phyloP scores from a whole-genome alignment of 1,140 invertebrate species.

The Drosophila navojoa region DNA sequence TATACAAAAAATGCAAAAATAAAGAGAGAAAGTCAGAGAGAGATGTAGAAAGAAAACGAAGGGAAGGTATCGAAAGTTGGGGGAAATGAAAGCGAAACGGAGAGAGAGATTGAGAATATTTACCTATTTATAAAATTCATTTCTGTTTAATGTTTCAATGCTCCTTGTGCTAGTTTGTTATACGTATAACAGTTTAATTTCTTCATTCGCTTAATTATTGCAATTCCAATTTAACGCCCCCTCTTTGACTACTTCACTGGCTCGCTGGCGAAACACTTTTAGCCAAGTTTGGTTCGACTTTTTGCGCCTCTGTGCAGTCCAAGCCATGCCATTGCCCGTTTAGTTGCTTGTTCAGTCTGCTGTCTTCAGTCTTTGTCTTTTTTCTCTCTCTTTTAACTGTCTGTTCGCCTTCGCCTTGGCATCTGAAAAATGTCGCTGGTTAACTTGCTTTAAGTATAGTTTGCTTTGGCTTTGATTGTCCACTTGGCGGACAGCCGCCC shows the following conservation, averaged over 20 bases:
- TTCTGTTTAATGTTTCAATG: too few relatives aligned
- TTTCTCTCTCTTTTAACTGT: conserved; percentile 3
- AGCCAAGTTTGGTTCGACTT: conserved; percentile 44
- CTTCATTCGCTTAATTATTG: not conserved
- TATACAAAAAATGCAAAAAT: too few relatives aligned
- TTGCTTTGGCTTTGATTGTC: conserved; percentile 76
- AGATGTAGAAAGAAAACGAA: too few relatives aligned
- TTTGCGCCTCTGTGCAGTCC: conserved; percentile 42
- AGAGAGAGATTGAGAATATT: too few relatives aligned
- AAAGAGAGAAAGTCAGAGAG: too few relatives aligned
- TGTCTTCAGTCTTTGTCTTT: conserved; percentile 27
- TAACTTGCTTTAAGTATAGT: conserved; percentile 79
- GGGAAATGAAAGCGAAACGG: too few relatives aligned
- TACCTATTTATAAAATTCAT: too few relatives aligned
- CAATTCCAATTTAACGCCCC: conserved; percentile 1
- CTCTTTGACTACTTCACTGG: conserved; percentile 21
- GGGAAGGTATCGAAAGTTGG: too few relatives aligned
- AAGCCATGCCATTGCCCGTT: conserved; percentile 50
- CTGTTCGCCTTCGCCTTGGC: conserved; percentile 56
- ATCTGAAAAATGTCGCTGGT: conserved; percentile 80
- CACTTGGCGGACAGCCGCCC: conserved; percentile 61
- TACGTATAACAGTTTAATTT: not conserved
- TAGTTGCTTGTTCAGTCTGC: conserved; percentile 70
- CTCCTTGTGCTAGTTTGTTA: not conserved
- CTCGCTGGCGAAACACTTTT: conserved; percentile 28